Conservation (phyloP, 2,113 vertebrate genomes). For the Atlantisia rogersi region DNA sequence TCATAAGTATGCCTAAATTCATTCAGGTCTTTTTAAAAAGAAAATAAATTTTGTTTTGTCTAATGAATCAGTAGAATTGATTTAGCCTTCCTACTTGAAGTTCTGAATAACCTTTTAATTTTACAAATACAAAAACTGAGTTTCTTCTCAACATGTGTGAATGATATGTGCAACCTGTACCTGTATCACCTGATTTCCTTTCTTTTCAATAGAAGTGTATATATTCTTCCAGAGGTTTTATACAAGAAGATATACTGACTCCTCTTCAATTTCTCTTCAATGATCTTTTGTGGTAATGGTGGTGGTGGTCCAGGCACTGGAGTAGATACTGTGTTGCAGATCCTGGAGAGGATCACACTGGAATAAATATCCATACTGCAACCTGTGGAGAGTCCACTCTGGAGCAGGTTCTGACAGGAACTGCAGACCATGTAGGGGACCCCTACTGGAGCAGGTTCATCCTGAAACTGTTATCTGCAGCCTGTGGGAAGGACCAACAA, state of each 20-base stretch:
- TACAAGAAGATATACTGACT: neutral
- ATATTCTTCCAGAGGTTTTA: neutral
- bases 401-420: neutral
- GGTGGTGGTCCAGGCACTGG: neutral
- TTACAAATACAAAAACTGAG: neutral
- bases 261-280: neutral
- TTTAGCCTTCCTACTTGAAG: neutral
- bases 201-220: neutral
- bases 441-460: accelerated
- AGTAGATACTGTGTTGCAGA: neutral
- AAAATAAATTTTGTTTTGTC: neutral
- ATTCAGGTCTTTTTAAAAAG: neutral
- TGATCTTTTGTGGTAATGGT: neutral
- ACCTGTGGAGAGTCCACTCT: neutral
- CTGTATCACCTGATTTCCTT: neutral
- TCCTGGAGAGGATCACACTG: accelerated
- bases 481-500: neutral
- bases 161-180: neutral
- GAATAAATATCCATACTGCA: neutral
- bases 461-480: neutral
- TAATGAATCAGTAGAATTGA: neutral
- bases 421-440: neutral
- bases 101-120: neutral
- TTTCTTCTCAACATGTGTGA: neutral
- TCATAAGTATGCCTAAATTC: neutral